A percentile compares a stretch with the other conserved stretches of the same genome.
These are phyloP conservation scores for Hirudo medicinalis DNA, from an alignment of 1,140 invertebrate species.

Conservation along the genomic window DNA sequence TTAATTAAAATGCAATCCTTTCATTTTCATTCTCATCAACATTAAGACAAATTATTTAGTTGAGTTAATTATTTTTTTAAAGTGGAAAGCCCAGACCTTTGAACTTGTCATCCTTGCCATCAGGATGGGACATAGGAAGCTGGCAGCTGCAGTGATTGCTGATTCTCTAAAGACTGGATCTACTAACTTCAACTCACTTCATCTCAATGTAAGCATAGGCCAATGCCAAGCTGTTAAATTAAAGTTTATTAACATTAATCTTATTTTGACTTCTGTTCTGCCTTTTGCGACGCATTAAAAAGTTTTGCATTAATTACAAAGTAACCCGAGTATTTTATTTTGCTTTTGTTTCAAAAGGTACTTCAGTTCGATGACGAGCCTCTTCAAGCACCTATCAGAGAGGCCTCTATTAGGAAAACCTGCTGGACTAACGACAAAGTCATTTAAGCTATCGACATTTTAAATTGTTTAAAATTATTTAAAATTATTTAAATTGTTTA, in stretches of 20 bases:
- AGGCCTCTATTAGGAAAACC: slow-evolving; percentile 42
- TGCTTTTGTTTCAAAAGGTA: slow-evolving; percentile 28
- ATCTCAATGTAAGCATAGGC: slow-evolving; percentile 37
- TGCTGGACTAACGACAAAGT: slow-evolving; percentile 34
- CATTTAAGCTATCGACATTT: slow-evolving; percentile 19
- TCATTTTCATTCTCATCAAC: no score
- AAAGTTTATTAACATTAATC: neutral
- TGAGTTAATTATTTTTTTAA: slow-evolving; percentile 24
- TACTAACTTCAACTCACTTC: slow-evolving; percentile 39
- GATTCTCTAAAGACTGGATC: slow-evolving; percentile 34
- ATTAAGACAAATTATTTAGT: slow-evolving; percentile 26
- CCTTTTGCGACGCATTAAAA: no score
- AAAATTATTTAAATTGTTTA: no score
- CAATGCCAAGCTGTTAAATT: neutral
- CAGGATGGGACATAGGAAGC: slow-evolving; percentile 36
- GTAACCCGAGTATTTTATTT: neutral
- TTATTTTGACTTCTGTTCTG: neutral
- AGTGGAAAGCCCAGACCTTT: slow-evolving; percentile 21
- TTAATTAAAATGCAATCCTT: no score
- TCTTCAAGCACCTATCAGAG: slow-evolving; percentile 33
- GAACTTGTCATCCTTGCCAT: slow-evolving; percentile 29
- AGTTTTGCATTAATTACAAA: neutral
- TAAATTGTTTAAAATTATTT: no score
- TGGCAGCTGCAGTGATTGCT: slow-evolving; percentile 38
- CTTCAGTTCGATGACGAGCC: slow-evolving; percentile 36